These are phyloP conservation scores for Masticophis lateralis DNA, from an alignment of 2,797 vertebrate genomes.

Conservation along the genomic window DNA sequence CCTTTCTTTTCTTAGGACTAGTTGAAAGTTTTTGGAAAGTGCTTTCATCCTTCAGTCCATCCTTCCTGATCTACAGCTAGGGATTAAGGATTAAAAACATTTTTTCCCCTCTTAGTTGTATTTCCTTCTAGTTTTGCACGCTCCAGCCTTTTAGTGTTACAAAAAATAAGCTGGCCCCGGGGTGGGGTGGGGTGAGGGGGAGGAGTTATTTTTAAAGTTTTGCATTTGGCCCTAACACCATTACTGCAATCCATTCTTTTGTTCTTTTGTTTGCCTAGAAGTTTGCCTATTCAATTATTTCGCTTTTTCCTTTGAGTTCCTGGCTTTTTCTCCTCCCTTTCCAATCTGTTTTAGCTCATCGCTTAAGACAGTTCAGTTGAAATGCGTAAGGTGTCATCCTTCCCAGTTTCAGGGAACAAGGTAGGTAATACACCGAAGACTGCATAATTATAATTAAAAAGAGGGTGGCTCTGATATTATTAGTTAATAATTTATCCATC, in stretches of 20 bases:
- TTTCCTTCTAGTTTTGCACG: not conserved
- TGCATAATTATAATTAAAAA: not conserved
- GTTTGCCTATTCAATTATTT: not conserved
- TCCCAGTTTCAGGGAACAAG: not conserved
- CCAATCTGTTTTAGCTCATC: not conserved
- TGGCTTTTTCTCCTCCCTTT: not conserved
- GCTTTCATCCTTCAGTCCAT: not conserved
- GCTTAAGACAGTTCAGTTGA: not conserved
- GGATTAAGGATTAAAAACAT: not conserved
- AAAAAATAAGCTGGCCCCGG: not conserved
- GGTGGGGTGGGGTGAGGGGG: not conserved
- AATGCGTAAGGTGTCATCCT: not conserved
- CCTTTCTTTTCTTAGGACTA: not conserved
- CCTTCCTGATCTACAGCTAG: not conserved
- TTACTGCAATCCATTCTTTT: not conserved
- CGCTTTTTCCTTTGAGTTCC: not conserved
- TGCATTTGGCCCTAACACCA: not conserved
- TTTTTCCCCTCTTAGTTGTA: not conserved
- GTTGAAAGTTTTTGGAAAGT: not conserved
- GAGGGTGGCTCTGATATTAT: not conserved
- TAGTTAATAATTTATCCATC: not conserved
- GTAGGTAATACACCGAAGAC: not conserved
- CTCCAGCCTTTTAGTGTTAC: not conserved
- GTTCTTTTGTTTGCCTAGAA: not conserved
- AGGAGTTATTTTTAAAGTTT: not conserved